phyloP scores from a whole-genome alignment of 2,797 vertebrate genomes.

The Enteromius argenteus region DNA sequence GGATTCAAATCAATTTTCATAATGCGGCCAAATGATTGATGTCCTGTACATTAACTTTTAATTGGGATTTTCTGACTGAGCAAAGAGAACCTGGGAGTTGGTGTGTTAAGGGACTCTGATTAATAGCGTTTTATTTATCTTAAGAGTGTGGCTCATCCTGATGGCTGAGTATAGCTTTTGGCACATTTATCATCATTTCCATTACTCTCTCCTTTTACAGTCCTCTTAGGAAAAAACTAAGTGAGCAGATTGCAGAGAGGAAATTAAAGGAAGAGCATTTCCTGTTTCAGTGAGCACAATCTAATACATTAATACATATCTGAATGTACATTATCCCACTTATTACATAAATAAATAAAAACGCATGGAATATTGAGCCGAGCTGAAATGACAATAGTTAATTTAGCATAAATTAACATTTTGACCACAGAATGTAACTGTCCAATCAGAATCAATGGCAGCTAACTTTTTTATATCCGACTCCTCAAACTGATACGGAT shows the following conservation, averaged over 20 bases:
- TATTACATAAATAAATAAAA: neutral
- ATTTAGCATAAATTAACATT: neutral
- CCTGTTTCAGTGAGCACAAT: neutral
- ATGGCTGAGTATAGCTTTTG: constrained; percentile 29
- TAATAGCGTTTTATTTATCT: constrained; percentile 55
- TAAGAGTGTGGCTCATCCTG: constrained; percentile 37
- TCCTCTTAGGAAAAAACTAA: constrained; percentile 14
- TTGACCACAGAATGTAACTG: neutral
- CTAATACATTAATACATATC: neutral
- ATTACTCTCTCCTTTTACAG: constrained; percentile 10
- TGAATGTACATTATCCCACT: neutral
- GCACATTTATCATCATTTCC: constrained; percentile 50
- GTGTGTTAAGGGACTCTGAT: constrained; percentile 47
- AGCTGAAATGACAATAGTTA: neutral
- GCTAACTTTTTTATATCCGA: constrained; percentile 16
- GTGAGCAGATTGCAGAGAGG: constrained; percentile 1
- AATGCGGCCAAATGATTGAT: constrained; percentile 67
- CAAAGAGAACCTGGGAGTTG: constrained; percentile 16
- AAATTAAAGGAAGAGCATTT: constrained; percentile 4
- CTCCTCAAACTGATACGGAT: constrained; percentile 16
- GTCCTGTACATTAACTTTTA: constrained; percentile 69
- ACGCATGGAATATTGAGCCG: neutral
- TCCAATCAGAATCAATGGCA: neutral
- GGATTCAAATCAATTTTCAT: constrained; percentile 70
- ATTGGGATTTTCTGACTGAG: constrained; percentile 68